A percentile compares a stretch with the other conserved stretches of the same genome.
phyloP scores from a whole-genome alignment of 2,888 invertebrate species.

The Spilarctia lutea region DNA sequence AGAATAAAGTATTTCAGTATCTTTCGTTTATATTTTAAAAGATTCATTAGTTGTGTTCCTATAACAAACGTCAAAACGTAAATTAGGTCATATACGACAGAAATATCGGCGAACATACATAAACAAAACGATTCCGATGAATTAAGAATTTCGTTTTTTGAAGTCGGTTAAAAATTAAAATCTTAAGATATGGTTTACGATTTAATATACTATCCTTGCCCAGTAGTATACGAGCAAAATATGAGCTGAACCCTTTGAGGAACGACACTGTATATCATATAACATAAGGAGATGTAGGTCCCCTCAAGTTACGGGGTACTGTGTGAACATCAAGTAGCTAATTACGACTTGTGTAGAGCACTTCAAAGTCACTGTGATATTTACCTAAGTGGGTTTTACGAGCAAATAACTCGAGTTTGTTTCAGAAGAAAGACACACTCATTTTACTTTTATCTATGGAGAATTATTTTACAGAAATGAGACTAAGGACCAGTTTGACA shows the following conservation, averaged over 20 bases:
- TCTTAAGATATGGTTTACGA: neutral
- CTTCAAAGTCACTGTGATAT: conserved; percentile 2
- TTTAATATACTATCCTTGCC: neutral
- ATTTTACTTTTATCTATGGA: neutral
- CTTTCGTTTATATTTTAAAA: neutral
- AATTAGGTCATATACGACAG: no score
- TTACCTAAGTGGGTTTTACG: neutral
- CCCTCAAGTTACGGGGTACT: conserved; percentile 3
- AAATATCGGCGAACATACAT: no score
- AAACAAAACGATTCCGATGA: no score
- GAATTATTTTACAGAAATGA: no score
- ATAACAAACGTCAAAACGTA: neutral
- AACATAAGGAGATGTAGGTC: neutral
- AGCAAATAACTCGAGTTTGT: neutral
- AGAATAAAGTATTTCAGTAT: neutral
- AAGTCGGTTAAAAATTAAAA: neutral
- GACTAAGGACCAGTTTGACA: no score
- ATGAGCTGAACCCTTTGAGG: neutral
- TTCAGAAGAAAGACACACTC: neutral
- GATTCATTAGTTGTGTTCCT: neutral
- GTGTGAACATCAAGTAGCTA: conserved; percentile 9
- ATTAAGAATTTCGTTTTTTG: no score
- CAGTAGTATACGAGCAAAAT: neutral
- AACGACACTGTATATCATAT: neutral
- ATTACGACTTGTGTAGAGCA: conserved; percentile 9